phyloP scores from a whole-genome alignment of 2,797 vertebrate species.

The Onychomys leucogaster region DNA sequence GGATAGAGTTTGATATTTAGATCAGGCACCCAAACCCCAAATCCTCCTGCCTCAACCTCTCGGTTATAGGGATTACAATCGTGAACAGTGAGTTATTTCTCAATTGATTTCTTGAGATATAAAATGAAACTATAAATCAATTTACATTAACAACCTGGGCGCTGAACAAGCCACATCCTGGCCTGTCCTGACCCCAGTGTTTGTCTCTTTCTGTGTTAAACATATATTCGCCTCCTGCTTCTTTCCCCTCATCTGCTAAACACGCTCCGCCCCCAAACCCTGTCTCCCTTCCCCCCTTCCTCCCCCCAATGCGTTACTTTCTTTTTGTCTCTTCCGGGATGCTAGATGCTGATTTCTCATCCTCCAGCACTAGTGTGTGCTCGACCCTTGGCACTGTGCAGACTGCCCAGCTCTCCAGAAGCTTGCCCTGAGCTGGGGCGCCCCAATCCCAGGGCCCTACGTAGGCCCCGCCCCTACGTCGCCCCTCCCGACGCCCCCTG shows the following conservation, averaged over 20 bases:
- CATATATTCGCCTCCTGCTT: neutral
- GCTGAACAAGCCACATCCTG: neutral
- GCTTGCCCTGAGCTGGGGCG: too few species aligned
- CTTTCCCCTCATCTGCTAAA: neutral
- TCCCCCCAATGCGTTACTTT: neutral
- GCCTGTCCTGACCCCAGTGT: neutral
- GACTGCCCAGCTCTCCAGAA: neutral
- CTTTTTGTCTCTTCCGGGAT: neutral
- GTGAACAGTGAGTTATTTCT: neutral
- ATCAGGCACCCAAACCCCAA: neutral
- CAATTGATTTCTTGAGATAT: neutral
- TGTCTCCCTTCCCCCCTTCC: fast-evolving
- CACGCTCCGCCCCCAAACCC: too few species aligned
- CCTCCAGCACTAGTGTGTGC: neutral
- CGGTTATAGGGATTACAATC: neutral
- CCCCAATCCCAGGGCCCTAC: fast-evolving
- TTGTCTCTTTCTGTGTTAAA: neutral
- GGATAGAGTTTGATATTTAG: neutral
- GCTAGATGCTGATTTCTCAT: neutral
- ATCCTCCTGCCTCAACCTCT: neutral
- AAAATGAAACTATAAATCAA: neutral
- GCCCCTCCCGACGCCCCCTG: too few species aligned
- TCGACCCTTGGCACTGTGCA: fast-evolving
- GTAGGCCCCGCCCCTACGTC: too few species aligned
- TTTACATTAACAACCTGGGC: neutral